These are phyloP conservation scores for Sebastes matsubarae DNA, from an alignment of 2,797 vertebrate species.

Conservation along the genomic window DNA sequence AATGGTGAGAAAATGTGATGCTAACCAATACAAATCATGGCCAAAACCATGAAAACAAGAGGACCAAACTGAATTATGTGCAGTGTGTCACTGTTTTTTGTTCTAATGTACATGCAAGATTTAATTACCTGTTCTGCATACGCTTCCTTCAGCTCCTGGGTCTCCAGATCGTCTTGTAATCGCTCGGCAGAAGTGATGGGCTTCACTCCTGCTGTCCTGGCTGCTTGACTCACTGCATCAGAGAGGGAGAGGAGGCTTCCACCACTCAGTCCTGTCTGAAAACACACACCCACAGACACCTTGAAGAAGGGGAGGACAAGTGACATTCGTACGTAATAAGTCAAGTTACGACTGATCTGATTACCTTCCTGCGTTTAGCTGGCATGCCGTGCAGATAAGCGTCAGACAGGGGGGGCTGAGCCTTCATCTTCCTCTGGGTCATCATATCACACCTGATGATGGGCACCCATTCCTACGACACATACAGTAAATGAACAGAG, in stretches of 20 bases:
- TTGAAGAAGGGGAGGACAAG: neutral
- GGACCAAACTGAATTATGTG: neutral
- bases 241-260: constrained; percentile 90
- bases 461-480: constrained; percentile 90
- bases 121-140: constrained; percentile 82
- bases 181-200: constrained; percentile 86
- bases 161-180: constrained; percentile 88
- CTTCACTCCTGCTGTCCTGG: constrained; percentile 86
- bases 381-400: constrained; percentile 95
- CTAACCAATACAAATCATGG: neutral
- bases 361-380: constrained; percentile 93
- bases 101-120: neutral
- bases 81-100: neutral
- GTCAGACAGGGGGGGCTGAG: constrained; percentile 91
- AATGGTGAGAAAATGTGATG: neutral
- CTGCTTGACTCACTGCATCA: constrained; percentile 90
- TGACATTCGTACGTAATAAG: accelerated
- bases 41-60: neutral
- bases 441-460: constrained; percentile 93
- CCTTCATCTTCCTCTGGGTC: constrained; percentile 91
- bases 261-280: constrained; percentile 88
- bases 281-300: neutral
- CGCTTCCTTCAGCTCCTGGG: constrained; percentile 86
- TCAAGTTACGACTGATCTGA: neutral
- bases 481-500: neutral